phyloP scores from a whole-genome alignment of 2,888 invertebrate species.

The Orthosia incerta region DNA sequence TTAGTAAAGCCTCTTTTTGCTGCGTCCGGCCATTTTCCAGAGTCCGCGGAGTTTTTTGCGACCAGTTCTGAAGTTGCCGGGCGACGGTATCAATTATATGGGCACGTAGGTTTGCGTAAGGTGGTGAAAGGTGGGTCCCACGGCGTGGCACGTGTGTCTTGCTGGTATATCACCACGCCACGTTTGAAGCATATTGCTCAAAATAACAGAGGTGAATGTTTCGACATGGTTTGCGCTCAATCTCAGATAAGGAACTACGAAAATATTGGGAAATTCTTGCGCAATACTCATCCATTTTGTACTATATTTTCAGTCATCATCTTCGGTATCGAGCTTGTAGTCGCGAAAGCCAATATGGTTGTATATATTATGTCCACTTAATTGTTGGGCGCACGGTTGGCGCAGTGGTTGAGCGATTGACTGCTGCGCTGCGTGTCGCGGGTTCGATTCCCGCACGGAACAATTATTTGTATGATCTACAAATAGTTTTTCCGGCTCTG shows the following conservation, averaged over 20 bases:
- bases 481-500: too few species aligned
- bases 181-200: conserved; percentile 58
- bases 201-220: conserved; percentile 63
- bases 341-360: not conserved
- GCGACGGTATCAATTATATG: conserved; percentile 82
- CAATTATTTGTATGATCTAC: too few species aligned
- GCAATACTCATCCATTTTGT: not conserved
- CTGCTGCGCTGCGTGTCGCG: too few species aligned
- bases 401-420: too few species aligned
- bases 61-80: conserved; percentile 73
- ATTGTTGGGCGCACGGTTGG: too few species aligned
- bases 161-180: conserved; percentile 58
- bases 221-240: conserved; percentile 15
- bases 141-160: conserved; percentile 57
- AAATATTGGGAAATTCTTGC: not conserved
- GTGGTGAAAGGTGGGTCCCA: conserved; percentile 77
- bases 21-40: conserved; percentile 66
- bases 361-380: not conserved
- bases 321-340: not conserved
- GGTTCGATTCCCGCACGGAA: too few species aligned
- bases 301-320: not conserved
- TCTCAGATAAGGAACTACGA: conserved; percentile 3
- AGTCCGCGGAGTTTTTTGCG: conserved; percentile 69
- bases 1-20: conserved; percentile 76
- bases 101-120: conserved; percentile 79